Evolutionary conservation across 2,797 vertebrate genomes (phyloP).

Genomic region (Coranthus polyacanthus): DNA sequence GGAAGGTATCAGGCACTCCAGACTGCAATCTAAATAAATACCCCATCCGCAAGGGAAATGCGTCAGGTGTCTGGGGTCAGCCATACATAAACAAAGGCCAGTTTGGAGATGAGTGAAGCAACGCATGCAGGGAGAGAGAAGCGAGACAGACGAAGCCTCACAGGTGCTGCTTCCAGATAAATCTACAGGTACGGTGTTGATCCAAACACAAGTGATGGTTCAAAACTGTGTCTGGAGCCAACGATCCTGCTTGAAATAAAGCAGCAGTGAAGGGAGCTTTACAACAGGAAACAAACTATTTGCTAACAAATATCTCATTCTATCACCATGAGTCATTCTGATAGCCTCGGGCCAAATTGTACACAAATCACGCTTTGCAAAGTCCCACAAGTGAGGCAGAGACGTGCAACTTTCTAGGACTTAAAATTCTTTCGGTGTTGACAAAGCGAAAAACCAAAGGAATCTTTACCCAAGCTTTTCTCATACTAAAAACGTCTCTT

Average conservation of each 20-base stretch:
- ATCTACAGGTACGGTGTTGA: constrained; percentile 10
- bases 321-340: constrained; percentile 63
- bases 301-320: constrained; percentile 69
- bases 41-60: constrained; percentile 67
- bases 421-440: constrained; percentile 53
- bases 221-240: constrained; percentile 11
- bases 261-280: constrained; percentile 2
- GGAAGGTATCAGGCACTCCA: constrained; percentile 74
- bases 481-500: constrained; percentile 18
- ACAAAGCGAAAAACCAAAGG: constrained; percentile 34
- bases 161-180: constrained; percentile 50
- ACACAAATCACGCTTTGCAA: constrained; percentile 69
- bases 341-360: constrained; percentile 56
- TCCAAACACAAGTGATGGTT: constrained; percentile 7
- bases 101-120: constrained; percentile 26
- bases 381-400: constrained; percentile 31
- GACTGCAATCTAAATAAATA: constrained; percentile 84
- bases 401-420: constrained; percentile 43
- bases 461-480: constrained; percentile 38
- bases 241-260: constrained; percentile 27
- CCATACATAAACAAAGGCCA: constrained; percentile 62
- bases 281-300: constrained; percentile 70
- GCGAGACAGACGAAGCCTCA: background rate
- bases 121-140: constrained; percentile 1
- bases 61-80: constrained; percentile 76